Percentiles rank a stretch among this genome's conserved stretches.
Evolutionary conservation across 2,797 vertebrate genomes (phyloP).

Genomic region (Mico argentatus): DNA sequence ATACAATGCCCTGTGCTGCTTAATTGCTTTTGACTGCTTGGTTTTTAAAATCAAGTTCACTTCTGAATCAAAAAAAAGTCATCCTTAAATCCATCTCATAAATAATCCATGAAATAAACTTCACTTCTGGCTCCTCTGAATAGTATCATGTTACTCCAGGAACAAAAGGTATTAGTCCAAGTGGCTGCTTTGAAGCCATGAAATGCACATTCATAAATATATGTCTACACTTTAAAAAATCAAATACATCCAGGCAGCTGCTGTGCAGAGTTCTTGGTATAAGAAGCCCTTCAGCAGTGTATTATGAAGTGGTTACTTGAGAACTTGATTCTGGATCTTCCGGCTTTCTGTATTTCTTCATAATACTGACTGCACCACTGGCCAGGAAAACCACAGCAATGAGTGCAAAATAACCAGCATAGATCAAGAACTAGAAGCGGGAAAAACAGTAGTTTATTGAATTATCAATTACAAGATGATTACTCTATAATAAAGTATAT

Average conservation of each 20-base stretch:
- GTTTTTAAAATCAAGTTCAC: constrained; percentile 60
- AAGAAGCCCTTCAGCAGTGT: neutral
- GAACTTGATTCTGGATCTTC: constrained; percentile 67
- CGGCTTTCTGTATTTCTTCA: constrained; percentile 76
- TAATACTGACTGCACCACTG: constrained; percentile 86
- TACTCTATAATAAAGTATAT: neutral
- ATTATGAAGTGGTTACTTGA: constrained; percentile 67
- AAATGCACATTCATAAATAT: constrained; percentile 75
- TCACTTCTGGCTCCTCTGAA: constrained; percentile 20
- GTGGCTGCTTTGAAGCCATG: constrained; percentile 73
- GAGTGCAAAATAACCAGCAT: constrained; percentile 91
- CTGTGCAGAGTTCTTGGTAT: neutral
- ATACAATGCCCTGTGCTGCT: neutral
- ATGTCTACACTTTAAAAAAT: constrained; percentile 17
- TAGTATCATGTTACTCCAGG: neutral
- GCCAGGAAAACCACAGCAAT: constrained; percentile 92
- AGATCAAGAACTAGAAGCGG: constrained; percentile 92
- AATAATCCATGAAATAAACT: constrained; percentile 47
- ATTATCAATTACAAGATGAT: neutral
- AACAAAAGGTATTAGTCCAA: constrained; percentile 54
- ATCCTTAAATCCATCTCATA: constrained; percentile 49
- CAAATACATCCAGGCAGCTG: constrained; percentile 44
- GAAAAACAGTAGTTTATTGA: neutral
- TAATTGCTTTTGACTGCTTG: neutral
- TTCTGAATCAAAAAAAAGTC: constrained; percentile 27